A percentile compares a stretch with the other conserved stretches of the same genome.
Evolutionary conservation across 2,113 vertebrate species (phyloP).

Genomic region (Myrmecobius fasciatus): DNA sequence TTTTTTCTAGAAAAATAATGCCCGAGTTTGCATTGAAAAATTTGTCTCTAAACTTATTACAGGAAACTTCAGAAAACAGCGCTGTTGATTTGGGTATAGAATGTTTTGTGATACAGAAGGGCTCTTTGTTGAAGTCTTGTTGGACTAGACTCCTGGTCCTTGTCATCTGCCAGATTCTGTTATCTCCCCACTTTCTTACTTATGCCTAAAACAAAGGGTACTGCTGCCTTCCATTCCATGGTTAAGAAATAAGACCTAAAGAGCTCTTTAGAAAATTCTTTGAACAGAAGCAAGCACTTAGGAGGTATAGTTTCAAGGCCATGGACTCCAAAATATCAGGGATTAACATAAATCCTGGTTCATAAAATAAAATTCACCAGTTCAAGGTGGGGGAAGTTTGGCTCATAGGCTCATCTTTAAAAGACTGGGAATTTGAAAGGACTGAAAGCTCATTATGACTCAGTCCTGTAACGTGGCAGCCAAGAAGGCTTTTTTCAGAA

Average conservation of each 20-base stretch:
- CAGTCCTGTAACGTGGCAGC: background rate
- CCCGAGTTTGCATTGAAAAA: background rate
- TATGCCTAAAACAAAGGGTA: background rate
- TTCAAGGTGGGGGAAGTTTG: background rate
- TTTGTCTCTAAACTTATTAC: background rate
- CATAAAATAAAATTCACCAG: background rate
- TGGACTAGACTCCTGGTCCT: background rate
- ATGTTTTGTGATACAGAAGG: background rate
- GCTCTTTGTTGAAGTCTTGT: background rate
- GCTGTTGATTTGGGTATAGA: background rate
- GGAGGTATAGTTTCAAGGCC: slow-evolving; percentile 16
- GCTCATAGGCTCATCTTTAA: background rate
- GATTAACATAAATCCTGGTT: background rate
- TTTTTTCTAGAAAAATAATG: background rate
- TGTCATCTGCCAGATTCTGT: background rate
- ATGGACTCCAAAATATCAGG: background rate
- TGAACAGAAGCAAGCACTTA: background rate
- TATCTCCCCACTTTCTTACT: background rate
- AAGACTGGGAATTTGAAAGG: background rate
- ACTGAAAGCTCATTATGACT: background rate
- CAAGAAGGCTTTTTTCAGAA: background rate
- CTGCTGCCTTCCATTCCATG: background rate
- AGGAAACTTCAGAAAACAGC: background rate
- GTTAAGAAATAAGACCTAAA: background rate
- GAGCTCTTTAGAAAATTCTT: background rate